Evolutionary conservation across 2,888 invertebrate species (phyloP), one percentile per base, ranked within the genome.

Genomic region (Lasioglossum morio): DNA sequence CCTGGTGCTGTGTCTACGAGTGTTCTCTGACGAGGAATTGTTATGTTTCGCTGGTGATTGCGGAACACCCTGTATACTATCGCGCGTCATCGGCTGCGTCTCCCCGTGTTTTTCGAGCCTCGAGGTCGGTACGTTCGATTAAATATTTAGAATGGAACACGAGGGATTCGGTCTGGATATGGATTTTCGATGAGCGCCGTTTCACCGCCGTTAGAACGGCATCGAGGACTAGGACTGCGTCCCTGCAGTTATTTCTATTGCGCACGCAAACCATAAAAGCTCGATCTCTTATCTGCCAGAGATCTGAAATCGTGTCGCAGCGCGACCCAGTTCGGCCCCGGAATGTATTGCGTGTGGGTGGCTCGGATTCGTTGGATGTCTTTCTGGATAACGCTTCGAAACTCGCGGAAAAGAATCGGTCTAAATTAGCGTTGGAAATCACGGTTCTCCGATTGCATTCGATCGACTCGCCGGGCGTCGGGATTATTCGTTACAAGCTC

Each of bases 301-400:
- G 48, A 77, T 73, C 66, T 73, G 16, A 72, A 75, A 57, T 84
- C 78, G 69, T 77, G 79, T 77, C 66, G 81, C 77, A 43, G 60
- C 82, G 70, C 81, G 72, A 60, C 81, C 88, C 84, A 72, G 60
- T 81, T 81, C 75, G 66, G 43, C 30, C 30, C 3, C 73, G 40
- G 81, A 74, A 89, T 89, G 63, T 63, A 63, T 88, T 84, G 88
- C 86, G 16, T 7, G 63, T 72, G 48, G 60, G 40, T 8, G 16
- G 72, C 80, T 37, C 63, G 19, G 70, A 70, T 57, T 70, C 70
- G 79, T 72, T 48, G 63, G 66, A 74, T 81, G 86, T 80, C 30
- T 27, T 72, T 30, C 30, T 16, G 53, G 63, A 23, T 23, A 72
- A 53, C 27, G 34, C 63, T 53, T 53, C 16, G 46, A 27, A 63